Conservation (phyloP, 2,113 vertebrate genomes). For the Notothenia rossii region DNA sequence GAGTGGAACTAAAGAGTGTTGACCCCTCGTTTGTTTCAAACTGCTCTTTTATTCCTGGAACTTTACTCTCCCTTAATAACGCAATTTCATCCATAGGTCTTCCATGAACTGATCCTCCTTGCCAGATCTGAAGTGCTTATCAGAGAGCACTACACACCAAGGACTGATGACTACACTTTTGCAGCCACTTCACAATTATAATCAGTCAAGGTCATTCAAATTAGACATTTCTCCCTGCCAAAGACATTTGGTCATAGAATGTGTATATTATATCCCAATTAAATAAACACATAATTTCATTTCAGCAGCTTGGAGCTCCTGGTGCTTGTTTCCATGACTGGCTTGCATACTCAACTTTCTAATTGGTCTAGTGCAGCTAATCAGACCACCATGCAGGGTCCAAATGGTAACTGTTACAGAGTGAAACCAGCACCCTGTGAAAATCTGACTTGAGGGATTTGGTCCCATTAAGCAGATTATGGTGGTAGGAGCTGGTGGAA, state of each 20-base stretch:
- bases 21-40: slow-evolving; percentile 55
- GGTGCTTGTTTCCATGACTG: slow-evolving; percentile 54
- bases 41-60: slow-evolving; percentile 1
- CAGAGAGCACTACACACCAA: slow-evolving; percentile 3
- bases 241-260: slow-evolving; percentile 33
- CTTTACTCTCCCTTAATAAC: neutral
- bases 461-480: slow-evolving; percentile 84
- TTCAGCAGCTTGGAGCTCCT: slow-evolving; percentile 43
- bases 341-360: slow-evolving; percentile 63
- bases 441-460: slow-evolving; percentile 86
- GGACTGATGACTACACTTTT: slow-evolving; percentile 3
- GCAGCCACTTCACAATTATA: slow-evolving; percentile 18
- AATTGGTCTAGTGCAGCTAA: slow-evolving; percentile 77
- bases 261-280: slow-evolving; percentile 50
- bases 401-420: slow-evolving; percentile 88
- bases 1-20: slow-evolving; percentile 53
- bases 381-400: slow-evolving; percentile 77
- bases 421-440: slow-evolving; percentile 84
- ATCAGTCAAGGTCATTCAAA: slow-evolving; percentile 18
- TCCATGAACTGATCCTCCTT: neutral
- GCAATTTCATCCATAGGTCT: neutral
- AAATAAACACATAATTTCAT: slow-evolving; percentile 61
- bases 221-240: slow-evolving; percentile 1
- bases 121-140: slow-evolving; percentile 17
- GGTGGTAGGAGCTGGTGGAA: slow-evolving; percentile 87